Base-by-base conservation (phyloP, 2,797 vertebrate species). In the Tragopan temminckii region DNA sequence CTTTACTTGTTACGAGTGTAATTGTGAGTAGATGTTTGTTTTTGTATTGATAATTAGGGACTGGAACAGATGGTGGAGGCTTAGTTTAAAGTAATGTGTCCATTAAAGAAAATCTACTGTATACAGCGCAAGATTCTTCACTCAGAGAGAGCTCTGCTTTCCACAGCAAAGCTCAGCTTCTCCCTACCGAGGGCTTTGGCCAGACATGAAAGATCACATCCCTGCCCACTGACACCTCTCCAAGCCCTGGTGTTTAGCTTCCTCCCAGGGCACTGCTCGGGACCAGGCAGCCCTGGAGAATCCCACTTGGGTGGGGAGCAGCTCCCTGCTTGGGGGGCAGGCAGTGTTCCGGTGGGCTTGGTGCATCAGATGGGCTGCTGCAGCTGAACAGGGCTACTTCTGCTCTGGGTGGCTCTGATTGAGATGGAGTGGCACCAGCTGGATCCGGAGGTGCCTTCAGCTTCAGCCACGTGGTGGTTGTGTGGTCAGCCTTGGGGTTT, bases 31-130 rank as follows among this genome's bases (percentile, higher is more conserved):
- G 97, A 97, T 96, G 93, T 97, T 97, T 97, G 97, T 96, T 96
- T 97, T 97, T 97, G 97, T 97, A 97, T 97, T 97, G 97, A 97
- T 97, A 97, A 97, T 97, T 97, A 97, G 97, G 93, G 96, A 97
- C 93, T 94, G 90, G 95, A 97, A 95, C 97, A 97, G 97, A 97
- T 97, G 97, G 97, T 0, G 87, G 89, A 97, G 97, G 96, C 97
- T 97, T 97, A 96, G 96, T 97, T 97, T 97, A 97, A 97, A 97
- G 97, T 97, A 97, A 97, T 97, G 96, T 96, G 95, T 97, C 97
- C 97, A 97, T 97, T 97, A 97, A 97, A 97, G 96, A 96, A 96
- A 97, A 97, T 96, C 97, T 97, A 97, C 96, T 97, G 97, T 95
- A 94, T 96, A 93, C 95, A 94, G 95, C 95, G 91, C 95, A 96